Evolutionary conservation across 2,113 vertebrate genomes (phyloP), one percentile per base, ranked within the genome.

Genomic region (Antennarius striatus): DNA sequence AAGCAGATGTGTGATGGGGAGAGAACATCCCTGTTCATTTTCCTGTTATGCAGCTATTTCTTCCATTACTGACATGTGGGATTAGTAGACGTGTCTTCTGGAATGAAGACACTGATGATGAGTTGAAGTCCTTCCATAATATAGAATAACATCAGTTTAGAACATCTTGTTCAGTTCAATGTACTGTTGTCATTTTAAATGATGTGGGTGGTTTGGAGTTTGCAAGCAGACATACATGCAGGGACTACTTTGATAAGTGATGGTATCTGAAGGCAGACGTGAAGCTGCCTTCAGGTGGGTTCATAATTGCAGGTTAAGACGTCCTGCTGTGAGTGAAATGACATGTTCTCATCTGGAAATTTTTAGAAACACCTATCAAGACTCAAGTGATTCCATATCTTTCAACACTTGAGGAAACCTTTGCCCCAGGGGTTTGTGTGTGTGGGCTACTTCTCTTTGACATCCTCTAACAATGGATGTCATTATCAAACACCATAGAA

Each of bases 141-240:
- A 42, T 16, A 22, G 15, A 49, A 16, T 4, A 64, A 30, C 28
- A 30, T 1, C 28, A 40, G 11, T 16, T 9, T 46, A 14, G 22
- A 22, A 30, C 51, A 42, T 63, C 15, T 10, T 32, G 32, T 47
- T 43, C 10, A 14, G 15, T 13, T n/a, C 42, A 63, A 46, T 61
- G 16, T 59, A 61, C 45, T 64, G 12, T 43, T 59, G 56, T 64
- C 49, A 54, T 54, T 55, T 39, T 50, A 39, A 50, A 53, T 59
- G 10, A 9, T 58, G 72, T 65, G 56, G 50, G 72, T 73, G 59
- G 59, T 40, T 49, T 42, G 46, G 51, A 55, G 22, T 48, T 65
- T 60, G n/a, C 53, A 22, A 39, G 48, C n/a, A 53, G 56, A 22
- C 50, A 36, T 50, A 30, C 32, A 36, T 36, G 32, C 32, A 36